Evolutionary conservation across 2,888 invertebrate genomes (phyloP).

Genomic region (Lithodes maja): DNA sequence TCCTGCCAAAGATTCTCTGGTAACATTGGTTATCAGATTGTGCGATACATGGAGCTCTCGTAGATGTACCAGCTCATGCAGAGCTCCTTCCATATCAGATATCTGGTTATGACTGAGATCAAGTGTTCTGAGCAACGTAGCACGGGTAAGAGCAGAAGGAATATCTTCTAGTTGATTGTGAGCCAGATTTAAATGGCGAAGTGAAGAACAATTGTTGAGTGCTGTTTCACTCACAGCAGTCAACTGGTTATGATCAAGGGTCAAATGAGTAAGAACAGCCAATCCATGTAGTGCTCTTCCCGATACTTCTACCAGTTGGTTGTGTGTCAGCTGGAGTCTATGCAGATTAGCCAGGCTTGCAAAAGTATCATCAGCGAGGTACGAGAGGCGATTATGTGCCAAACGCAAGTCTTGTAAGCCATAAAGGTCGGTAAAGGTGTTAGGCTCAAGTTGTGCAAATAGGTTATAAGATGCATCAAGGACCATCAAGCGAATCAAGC

Average conservation of each 20-base stretch:
- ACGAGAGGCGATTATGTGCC: slow-evolving; percentile 87
- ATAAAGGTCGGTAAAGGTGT: slow-evolving; percentile 89
- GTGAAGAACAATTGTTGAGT: slow-evolving; percentile 91
- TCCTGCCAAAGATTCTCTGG: slow-evolving; percentile 75
- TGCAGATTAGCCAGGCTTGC: slow-evolving; percentile 94
- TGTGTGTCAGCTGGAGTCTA: slow-evolving; percentile 90
- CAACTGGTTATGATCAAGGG: slow-evolving; percentile 89
- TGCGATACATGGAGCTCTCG: slow-evolving; percentile 74
- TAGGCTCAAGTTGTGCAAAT: slow-evolving; percentile 86
- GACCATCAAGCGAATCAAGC: slow-evolving; percentile 89
- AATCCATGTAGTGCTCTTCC: slow-evolving; percentile 91
- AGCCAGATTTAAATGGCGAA: slow-evolving; percentile 92
- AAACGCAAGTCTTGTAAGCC: slow-evolving; percentile 89
- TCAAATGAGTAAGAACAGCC: slow-evolving; percentile 88
- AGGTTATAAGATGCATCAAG: slow-evolving; percentile 90
- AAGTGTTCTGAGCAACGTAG: slow-evolving; percentile 89
- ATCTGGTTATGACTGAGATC: slow-evolving; percentile 95
- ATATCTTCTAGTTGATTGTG: slow-evolving; percentile 88
- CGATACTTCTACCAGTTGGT: slow-evolving; percentile 88
- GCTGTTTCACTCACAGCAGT: slow-evolving; percentile 90
- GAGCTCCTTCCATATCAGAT: slow-evolving; percentile 85
- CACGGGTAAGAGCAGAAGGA: slow-evolving; percentile 87
- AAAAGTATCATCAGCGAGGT: slow-evolving; percentile 90
- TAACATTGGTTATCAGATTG: slow-evolving; percentile 74
- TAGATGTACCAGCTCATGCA: slow-evolving; percentile 87